Base-by-base conservation (phyloP, 2,113 vertebrate species). In the Nycticorax nycticorax region DNA sequence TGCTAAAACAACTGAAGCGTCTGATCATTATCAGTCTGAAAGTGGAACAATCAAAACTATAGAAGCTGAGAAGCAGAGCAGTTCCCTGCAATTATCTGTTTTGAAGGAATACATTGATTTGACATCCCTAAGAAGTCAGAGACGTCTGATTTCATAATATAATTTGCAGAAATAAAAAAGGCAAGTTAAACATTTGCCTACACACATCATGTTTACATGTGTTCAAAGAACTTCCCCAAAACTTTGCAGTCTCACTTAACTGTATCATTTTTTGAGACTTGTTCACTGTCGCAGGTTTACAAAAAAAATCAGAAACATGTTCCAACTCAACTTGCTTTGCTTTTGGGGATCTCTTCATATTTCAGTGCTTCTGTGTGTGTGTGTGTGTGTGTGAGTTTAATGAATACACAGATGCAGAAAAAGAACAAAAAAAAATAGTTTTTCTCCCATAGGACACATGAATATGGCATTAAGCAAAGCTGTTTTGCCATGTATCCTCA, bases 121-220 rank as follows among this genome's bases (percentile, higher is more conserved):
- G 98, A 98, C 97, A 97, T 98, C 97, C 97, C 95, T 98, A 98
- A 98, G 98, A 98, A 98, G 97, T 98, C 97, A 97, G 96, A 98
- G 96, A 97, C 75, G 43, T 98, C 97, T 98, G 98, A 98, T 98
- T 98, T 98, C 96, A 97, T 98, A 98, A 98, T 97, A 98, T 97
- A 98, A 98, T 98, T 98, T 98, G 96, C 96, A 97, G 97, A 98
- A 98, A 96, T 98, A 97, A 98, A 98, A 98, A 98, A 98, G 94
- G 96, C 95, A 97, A 98, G 96, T 98, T 98, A 98, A 98, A 98
- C 96, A 98, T 98, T 98, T 98, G 97, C 97, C 97, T 97, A 98
- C 96, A 97, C 94, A 96, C 92, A 97, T 97, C 97, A 97, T 97
- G 97, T 98, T 98, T 98, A 97, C 97, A 97, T 96, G 96, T 96